Evolutionary conservation across 2,888 invertebrate genomes (phyloP).

Genomic region (Didymodactylos carnosus): DNA sequence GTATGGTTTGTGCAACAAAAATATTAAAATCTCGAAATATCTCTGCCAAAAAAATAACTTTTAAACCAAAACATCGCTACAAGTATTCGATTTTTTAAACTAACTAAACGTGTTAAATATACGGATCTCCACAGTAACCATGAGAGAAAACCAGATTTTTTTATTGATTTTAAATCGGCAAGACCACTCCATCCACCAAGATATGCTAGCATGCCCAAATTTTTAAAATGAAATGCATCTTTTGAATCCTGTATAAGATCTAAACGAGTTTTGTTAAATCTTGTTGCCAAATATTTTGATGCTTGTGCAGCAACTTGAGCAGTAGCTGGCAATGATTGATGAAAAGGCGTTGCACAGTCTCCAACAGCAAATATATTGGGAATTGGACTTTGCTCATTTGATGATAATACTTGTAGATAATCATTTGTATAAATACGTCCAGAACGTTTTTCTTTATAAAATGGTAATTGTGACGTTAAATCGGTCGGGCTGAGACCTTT

Average conservation of each 20-base stretch:
- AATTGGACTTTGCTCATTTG: conserved; percentile 18
- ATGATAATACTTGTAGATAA: conserved; percentile 23
- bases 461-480: neutral
- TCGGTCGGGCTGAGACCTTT: neutral
- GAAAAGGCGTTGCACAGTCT: conserved; percentile 32
- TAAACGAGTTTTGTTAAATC: conserved; percentile 19
- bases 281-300: conserved; percentile 29
- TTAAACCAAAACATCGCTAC: conserved; percentile 35
- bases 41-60: conserved; percentile 33
- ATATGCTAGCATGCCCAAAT: conserved; percentile 35
- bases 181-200: conserved; percentile 32
- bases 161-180: conserved; percentile 30
- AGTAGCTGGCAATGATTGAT: conserved; percentile 29
- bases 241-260: conserved; percentile 4
- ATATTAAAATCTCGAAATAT: conserved; percentile 31
- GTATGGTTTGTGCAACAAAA: no score
- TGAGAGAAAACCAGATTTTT: conserved; percentile 30
- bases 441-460: conserved; percentile 2
- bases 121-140: conserved; percentile 36
- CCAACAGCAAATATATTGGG: conserved; percentile 31
- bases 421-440: conserved; percentile 25
- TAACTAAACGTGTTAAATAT: conserved; percentile 34
- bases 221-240: conserved; percentile 25
- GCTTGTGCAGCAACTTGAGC: conserved; percentile 36
- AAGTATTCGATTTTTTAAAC: conserved; percentile 35